phyloP scores from a whole-genome alignment of 1,140 invertebrate species.

The Coptotermes formosanus region DNA sequence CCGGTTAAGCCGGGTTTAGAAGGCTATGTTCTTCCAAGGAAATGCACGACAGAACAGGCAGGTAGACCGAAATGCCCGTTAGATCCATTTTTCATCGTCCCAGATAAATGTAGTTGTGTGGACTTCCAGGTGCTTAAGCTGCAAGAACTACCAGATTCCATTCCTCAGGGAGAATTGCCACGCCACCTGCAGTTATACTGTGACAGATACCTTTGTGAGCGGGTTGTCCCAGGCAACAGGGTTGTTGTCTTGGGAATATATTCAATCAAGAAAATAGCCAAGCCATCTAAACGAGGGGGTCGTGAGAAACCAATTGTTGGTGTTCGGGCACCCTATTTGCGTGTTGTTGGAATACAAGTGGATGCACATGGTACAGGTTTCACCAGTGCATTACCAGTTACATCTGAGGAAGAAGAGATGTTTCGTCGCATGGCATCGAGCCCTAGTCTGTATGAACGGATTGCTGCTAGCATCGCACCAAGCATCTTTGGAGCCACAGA shows the following conservation, averaged over 20 bases:
- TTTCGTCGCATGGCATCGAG: conserved; percentile 83
- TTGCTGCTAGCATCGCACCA: conserved; percentile 91
- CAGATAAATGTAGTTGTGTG: conserved; percentile 96
- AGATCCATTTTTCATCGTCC: conserved; percentile 97
- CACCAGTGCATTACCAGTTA: conserved; percentile 54
- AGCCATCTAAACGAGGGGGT: conserved; percentile 52
- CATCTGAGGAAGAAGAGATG: conserved; percentile 87
- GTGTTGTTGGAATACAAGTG: conserved; percentile 89
- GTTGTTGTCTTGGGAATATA: conserved; percentile 94
- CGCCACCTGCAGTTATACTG: conserved; percentile 93
- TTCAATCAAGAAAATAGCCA: conserved; percentile 89
- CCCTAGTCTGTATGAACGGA: conserved; percentile 85
- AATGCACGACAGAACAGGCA: conserved; percentile 89
- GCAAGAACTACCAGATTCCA: conserved; percentile 94
- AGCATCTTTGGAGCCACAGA: conserved; percentile 94
- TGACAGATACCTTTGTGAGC: conserved; percentile 93
- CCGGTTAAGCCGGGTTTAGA: conserved; percentile 93
- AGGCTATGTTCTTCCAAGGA: conserved; percentile 93
- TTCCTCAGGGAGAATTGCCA: conserved; percentile 98
- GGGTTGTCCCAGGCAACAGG: conserved; percentile 93
- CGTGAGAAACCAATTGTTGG: conserved; percentile 87
- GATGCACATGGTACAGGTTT: conserved; percentile 78
- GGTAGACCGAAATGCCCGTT: conserved; percentile 89
- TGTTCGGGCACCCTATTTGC: conserved; percentile 89
- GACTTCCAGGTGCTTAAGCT: conserved; percentile 91